phyloP scores from a whole-genome alignment of 2,797 vertebrate species.

The Sus cebifrons region DNA sequence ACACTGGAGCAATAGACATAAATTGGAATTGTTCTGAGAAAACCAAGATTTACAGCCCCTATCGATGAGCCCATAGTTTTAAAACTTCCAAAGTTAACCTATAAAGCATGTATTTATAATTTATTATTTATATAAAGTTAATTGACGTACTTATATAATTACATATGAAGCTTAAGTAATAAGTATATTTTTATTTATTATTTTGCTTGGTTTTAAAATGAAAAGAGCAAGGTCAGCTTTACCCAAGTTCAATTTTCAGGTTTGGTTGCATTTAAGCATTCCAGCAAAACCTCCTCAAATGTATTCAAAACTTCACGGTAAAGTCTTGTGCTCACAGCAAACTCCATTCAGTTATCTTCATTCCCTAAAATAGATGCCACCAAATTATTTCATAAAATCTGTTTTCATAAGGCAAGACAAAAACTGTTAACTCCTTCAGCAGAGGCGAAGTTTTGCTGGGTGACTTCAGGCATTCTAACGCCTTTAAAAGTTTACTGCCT shows the following conservation, averaged over 20 bases:
- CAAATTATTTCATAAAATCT: constrained; percentile 71
- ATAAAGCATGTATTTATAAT: background rate
- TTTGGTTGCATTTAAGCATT: background rate
- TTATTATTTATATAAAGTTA: background rate
- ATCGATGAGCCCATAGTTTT: background rate
- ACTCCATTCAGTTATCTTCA: background rate
- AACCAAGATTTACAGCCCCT: background rate
- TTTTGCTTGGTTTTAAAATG: constrained; percentile 21
- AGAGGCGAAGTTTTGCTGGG: background rate
- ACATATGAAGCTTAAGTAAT: background rate
- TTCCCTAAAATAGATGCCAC: constrained; percentile 41
- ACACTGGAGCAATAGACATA: background rate
- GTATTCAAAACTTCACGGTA: background rate
- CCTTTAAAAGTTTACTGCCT: background rate
- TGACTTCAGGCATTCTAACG: background rate
- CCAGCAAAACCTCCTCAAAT: constrained; percentile 8
- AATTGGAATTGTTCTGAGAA: background rate
- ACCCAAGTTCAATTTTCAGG: background rate
- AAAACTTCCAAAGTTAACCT: background rate
- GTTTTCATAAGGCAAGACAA: constrained; percentile 54
- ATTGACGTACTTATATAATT: background rate
- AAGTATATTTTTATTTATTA: background rate
- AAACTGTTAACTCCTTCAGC: background rate
- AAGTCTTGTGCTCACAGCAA: background rate
- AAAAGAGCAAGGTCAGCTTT: constrained; percentile 27